Base-by-base conservation (phyloP, 2,113 vertebrate genomes). In the Poeciliopsis occidentalis region DNA sequence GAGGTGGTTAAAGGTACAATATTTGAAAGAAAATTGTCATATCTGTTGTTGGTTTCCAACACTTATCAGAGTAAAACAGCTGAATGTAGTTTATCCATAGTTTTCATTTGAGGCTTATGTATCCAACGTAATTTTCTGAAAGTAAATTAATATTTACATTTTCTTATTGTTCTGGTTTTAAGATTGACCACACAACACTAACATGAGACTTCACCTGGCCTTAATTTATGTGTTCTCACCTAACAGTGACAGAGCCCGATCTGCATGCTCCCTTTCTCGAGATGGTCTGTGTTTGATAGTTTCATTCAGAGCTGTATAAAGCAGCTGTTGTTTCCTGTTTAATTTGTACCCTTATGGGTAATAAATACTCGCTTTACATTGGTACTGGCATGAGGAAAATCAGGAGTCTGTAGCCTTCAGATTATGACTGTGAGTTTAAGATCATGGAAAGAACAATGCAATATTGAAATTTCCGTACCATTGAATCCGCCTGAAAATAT, bases 321-420 rank as follows among this genome's bases (percentile, higher is more conserved):
- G 75, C 87, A 88, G 85, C 83, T 88, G 86, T 71, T 80, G 41
- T 66, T 54, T 85, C 76, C 67, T 4, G 76, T 66, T 84, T 74
- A 39, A 73, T 76, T 62, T 76, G 24, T 41, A 44, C 24, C 76
- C 62, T 54, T 70, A 70, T 47, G 73, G 32, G 70, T 79, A 76
- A 32, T 3, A 54, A 57, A 64, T 68, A 74, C 82, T 84, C 41
- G 72, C 81, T 74, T 78, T 54, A 79, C 47, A 67, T 61, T 54
- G 60, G 72, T 76, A 76, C 79, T 60, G 15, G 27, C 72, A 12
- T 39, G 51, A 66, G 82, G 4, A 51, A 60, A 81, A 71, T 80
- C 66, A 78, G 69, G 73, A 81, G 63, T 68, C 77, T 63, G 82
- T 70, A 73, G 73, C 57, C 77, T 44, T 79, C 64, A 60, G 63